Evolutionary conservation across 2,888 invertebrate species (phyloP).

Genomic region (Nasonovia ribisnigri): DNA sequence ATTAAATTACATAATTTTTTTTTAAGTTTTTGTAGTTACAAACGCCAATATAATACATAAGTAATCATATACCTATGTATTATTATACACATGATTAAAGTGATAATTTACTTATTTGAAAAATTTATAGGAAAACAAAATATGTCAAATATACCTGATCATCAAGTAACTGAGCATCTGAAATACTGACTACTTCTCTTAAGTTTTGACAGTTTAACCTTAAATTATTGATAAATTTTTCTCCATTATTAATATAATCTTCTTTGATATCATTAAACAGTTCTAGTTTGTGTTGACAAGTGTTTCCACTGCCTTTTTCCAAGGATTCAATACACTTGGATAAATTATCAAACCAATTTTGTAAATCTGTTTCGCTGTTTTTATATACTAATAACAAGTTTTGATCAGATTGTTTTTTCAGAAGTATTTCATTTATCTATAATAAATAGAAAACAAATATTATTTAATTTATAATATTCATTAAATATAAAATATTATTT

Average conservation of each 20-base stretch:
- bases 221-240: constrained; percentile 78
- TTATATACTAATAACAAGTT: constrained; percentile 84
- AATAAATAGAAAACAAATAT: constrained; percentile 48
- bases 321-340: constrained; percentile 85
- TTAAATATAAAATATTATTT: not conserved
- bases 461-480: not conserved
- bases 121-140: not conserved
- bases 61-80: not conserved
- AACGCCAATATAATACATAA: not conserved
- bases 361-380: constrained; percentile 80
- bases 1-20: constrained; percentile 43
- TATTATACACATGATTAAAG: not conserved
- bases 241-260: constrained; percentile 82
- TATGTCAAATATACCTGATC: constrained; percentile 76
- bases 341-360: constrained; percentile 85
- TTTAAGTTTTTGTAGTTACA: not conserved
- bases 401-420: constrained; percentile 82
- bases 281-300: constrained; percentile 83
- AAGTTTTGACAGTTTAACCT: constrained; percentile 80
- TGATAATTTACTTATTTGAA: not conserved
- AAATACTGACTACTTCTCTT: constrained; percentile 84
- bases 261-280: constrained; percentile 80
- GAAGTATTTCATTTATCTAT: constrained; percentile 78
- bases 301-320: constrained; percentile 86
- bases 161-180: constrained; percentile 91